A percentile compares a stretch with the other conserved stretches of the same genome.
These are phyloP conservation scores for Procavia capensis DNA, from an alignment of 2,113 vertebrate species.

Conservation along the genomic window DNA sequence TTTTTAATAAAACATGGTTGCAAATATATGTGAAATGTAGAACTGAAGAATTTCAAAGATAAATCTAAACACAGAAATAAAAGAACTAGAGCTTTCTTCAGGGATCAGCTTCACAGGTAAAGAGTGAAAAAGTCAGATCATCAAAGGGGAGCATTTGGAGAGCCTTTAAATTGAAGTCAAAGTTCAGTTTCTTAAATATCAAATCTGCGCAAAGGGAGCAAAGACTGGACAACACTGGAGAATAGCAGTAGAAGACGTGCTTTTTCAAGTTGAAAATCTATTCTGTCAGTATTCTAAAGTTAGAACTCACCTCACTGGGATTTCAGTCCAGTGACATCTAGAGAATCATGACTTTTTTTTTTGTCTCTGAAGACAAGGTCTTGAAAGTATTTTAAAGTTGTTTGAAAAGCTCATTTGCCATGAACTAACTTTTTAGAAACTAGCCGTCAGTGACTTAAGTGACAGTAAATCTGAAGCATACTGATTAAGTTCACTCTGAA, in stretches of 20 bases:
- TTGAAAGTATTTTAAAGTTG: conserved; percentile 50
- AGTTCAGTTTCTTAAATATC: conserved; percentile 13
- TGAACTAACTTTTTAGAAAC: conserved; percentile 49
- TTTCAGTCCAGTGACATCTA: conserved; percentile 20
- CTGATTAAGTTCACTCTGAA: conserved; percentile 9
- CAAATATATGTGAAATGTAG: not conserved
- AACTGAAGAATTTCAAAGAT: not conserved
- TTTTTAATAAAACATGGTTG: not conserved
- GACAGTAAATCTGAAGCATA: not conserved
- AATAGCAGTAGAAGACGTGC: not conserved
- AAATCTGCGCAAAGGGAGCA: not conserved
- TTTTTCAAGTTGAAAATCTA: conserved; percentile 32
- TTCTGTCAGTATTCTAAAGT: not conserved
- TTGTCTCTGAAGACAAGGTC: not conserved
- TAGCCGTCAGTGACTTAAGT: not conserved
- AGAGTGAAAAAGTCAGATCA: conserved; percentile 1
- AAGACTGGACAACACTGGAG: not conserved
- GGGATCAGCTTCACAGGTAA: not conserved
- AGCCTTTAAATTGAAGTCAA: conserved; percentile 32
- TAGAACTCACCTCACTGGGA: not conserved
- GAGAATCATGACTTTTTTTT: not conserved
- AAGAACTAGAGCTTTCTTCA: not conserved
- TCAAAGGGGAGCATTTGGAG: not conserved
- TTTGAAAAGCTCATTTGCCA: not conserved
- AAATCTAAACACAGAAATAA: not conserved